Evolutionary conservation across 2,888 invertebrate species (phyloP).

Genomic region (Hirtodrosophila alboralis): DNA sequence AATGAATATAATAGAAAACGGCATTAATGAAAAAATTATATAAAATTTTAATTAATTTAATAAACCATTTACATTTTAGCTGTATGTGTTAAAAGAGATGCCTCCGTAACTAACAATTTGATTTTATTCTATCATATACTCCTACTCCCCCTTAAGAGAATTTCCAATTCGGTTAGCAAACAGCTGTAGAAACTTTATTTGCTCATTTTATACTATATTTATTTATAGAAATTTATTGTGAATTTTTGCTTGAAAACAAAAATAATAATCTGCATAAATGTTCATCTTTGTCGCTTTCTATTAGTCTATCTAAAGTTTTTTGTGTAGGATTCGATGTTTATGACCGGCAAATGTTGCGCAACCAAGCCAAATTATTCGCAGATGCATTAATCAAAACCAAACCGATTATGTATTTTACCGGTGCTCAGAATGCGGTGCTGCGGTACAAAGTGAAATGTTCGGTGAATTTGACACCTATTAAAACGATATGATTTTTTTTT

Average conservation of each 20-base stretch:
- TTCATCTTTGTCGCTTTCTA: constrained; percentile 34
- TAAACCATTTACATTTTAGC: constrained; percentile 2
- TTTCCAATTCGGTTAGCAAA: constrained; percentile 1
- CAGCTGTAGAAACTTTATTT: no score
- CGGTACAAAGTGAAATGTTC: constrained; percentile 60
- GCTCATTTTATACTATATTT: background rate
- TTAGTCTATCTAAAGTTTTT: constrained; percentile 36
- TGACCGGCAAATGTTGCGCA: constrained; percentile 59
- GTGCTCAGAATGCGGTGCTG: constrained; percentile 44
- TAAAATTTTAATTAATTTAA: constrained; percentile 17
- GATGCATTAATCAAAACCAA: constrained; percentile 50
- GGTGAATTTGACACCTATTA: constrained; percentile 58
- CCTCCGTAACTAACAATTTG: no score
- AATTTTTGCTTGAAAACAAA: constrained; percentile 17
- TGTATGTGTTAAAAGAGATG: no score
- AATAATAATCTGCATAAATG: constrained; percentile 18
- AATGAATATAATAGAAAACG: constrained; percentile 15
- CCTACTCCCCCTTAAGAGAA: constrained; percentile 1
- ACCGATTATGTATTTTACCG: constrained; percentile 41
- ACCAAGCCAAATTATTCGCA: constrained; percentile 30
- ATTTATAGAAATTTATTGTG: constrained; percentile 38
- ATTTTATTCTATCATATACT: background rate
- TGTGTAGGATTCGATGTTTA: constrained; percentile 35
- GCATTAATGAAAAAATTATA: background rate
- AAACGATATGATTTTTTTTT: constrained; percentile 48